A percentile compares a stretch with the other conserved stretches of the same genome.
Conservation (phyloP, 2,888 invertebrate species). For the Holacanthella duospinosa region DNA sequence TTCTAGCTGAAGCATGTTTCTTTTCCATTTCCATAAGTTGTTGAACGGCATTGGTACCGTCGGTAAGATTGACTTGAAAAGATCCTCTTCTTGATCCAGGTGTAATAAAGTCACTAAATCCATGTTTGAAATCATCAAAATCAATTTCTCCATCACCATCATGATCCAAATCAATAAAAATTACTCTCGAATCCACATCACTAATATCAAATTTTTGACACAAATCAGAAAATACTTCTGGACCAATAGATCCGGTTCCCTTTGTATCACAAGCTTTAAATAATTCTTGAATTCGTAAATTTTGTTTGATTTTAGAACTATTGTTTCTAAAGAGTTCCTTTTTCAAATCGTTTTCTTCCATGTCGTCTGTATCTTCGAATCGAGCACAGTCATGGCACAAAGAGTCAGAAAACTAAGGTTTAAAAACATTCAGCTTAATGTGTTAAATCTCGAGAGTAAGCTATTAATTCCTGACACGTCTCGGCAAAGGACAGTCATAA, state of each 20-base stretch:
- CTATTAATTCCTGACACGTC: neutral
- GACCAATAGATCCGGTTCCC: constrained; percentile 44
- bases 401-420: no score
- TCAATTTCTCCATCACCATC: constrained; percentile 48
- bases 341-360: neutral
- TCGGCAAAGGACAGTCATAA: neutral
- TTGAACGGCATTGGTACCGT: constrained; percentile 15
- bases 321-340: constrained; percentile 4
- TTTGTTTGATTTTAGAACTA: neutral
- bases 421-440: neutral
- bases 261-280: constrained; percentile 45
- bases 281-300: constrained; percentile 40
- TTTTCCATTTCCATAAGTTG: constrained; percentile 34
- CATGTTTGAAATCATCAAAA: constrained; percentile 46
- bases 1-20: constrained; percentile 38
- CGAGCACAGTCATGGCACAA: neutral
- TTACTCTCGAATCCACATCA: constrained; percentile 43
- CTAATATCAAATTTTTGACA: constrained; percentile 44
- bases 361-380: neutral
- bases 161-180: constrained; percentile 47
- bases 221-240: constrained; percentile 44
- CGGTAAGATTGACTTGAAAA: constrained; percentile 25
- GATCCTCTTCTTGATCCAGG: constrained; percentile 38
- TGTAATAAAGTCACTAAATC: constrained; percentile 43
- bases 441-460: neutral